phyloP scores from a whole-genome alignment of 35 echinoderm and acorn worm species.

The Apostichopus parvimensis region DNA sequence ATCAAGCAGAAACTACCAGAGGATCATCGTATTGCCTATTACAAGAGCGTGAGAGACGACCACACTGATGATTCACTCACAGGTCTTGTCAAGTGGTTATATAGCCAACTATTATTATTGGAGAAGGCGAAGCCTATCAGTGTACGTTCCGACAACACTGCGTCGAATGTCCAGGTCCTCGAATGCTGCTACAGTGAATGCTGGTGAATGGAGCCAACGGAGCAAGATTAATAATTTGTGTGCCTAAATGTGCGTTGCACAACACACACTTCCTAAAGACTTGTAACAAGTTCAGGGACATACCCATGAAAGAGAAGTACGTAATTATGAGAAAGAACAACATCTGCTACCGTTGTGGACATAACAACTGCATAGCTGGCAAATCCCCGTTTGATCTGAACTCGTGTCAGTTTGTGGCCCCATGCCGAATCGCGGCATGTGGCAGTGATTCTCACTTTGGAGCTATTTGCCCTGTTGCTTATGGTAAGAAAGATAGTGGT shows the following conservation, averaged over 20 bases:
- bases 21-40: slow-evolving; percentile 47
- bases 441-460: slow-evolving; percentile 67
- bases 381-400: slow-evolving; percentile 67
- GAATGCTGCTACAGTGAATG: slow-evolving; percentile 63
- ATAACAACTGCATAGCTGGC: slow-evolving; percentile 78
- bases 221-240: not conserved
- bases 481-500: slow-evolving; percentile 50
- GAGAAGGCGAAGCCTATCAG: slow-evolving; percentile 55
- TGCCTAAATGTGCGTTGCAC: slow-evolving; percentile 65
- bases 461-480: slow-evolving; percentile 66
- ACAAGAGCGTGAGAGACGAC: no score
- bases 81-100: slow-evolving; percentile 55
- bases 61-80: no score
- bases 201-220: not conserved
- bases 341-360: slow-evolving; percentile 71
- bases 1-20: no score
- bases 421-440: slow-evolving; percentile 56
- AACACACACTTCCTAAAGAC: slow-evolving; percentile 66
- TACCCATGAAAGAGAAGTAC: slow-evolving; percentile 67
- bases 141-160: not conserved
- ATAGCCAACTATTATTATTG: slow-evolving; percentile 53
- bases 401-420: slow-evolving; percentile 74
- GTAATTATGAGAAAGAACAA: slow-evolving; percentile 67
- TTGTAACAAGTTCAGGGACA: slow-evolving; percentile 69
- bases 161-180: slow-evolving; percentile 37